Evolutionary conservation across 2,797 vertebrate species (phyloP), one percentile per base, ranked within the genome.

Genomic region (Mus spretus): DNA sequence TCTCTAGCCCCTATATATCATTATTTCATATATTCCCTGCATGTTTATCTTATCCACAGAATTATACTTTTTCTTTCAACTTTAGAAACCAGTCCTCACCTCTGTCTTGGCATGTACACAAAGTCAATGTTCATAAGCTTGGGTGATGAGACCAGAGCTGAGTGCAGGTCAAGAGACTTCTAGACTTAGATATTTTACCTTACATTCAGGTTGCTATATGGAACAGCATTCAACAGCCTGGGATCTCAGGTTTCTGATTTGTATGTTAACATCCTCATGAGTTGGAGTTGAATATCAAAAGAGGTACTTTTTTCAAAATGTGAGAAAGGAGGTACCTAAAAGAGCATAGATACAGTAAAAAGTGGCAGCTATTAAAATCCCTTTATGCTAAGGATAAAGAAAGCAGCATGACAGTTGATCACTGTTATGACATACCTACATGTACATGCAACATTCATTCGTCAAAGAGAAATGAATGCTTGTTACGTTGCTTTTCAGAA

Each of bases 291-390:
- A 93, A 72, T 57, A 80, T 83, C 4, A 74, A 96, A 96, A 75
- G 4, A 91, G 2, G 3, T 34, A 28, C 19, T 90, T 90, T 70
- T 6, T 34, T 24, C 77, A n/a, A 86, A 95, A 87, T 77, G 55
- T 89, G 40, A 90, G 15, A 67, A 34, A 37, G 22, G 82, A 10
- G 5, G 3, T 65, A 8, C 85, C 93, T 77, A 11, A 84, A 89
- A 96, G 92, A 92, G 70, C 34, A 74, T 55, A 81, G 86, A 77
- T 78, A 59, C 65, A 13, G 37, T 57, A 70, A 78, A 95, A 96
- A 95, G 84, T 80, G 81, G 65, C n/a, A 90, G 47, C 53, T 93
- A 67, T 91, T 96, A 87, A 95, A 96, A 80, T 95, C 2, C 96
- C 84, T 94, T 97, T 72, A 84, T 59, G 89, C 85, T 78, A 84